These are phyloP conservation scores for Bombyx huttoni DNA, from an alignment of 2,888 invertebrate genomes.

Conservation along the genomic window DNA sequence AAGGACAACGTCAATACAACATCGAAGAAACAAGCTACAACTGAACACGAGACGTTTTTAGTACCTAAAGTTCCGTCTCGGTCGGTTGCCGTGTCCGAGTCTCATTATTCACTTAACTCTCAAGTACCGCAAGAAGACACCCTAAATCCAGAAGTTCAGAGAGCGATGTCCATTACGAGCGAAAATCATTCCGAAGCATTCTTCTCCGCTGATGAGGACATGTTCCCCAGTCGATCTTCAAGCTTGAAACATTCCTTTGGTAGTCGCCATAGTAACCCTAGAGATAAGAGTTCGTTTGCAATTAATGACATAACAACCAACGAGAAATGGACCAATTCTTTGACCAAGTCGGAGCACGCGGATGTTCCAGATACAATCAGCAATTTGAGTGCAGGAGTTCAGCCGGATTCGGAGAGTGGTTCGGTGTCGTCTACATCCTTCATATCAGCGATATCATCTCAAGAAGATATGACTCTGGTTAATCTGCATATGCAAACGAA, in stretches of 20 bases:
- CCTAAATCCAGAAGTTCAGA: constrained; percentile 77
- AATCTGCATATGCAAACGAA: constrained; percentile 96
- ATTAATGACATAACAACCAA: constrained; percentile 46
- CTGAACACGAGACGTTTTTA: constrained; percentile 37
- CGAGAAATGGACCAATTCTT: constrained; percentile 53
- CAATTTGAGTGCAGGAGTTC: constrained; percentile 50
- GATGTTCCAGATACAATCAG: constrained; percentile 55
- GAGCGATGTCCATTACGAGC: constrained; percentile 89
- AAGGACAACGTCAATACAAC: constrained; percentile 53
- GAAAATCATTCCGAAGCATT: constrained; percentile 94
- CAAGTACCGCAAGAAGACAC: constrained; percentile 73
- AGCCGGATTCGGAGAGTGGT: constrained; percentile 81
- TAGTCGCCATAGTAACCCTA: constrained; percentile 55
- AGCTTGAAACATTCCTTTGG: constrained; percentile 77
- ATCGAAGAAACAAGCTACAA: constrained; percentile 31
- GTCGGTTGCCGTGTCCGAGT: constrained; percentile 75
- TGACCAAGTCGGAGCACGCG: constrained; percentile 39
- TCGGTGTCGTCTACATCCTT: constrained; percentile 89
- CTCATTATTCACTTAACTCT: constrained; percentile 76
- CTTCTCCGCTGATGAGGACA: constrained; percentile 94
- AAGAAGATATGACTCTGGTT: constrained; percentile 92
- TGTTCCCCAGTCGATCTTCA: constrained; percentile 78
- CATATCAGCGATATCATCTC: constrained; percentile 92
- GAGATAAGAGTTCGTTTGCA: constrained; percentile 72
- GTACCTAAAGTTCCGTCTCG: constrained; percentile 58